Evolutionary conservation across 1,140 invertebrate species (phyloP).

Genomic region (Papilio helenus): DNA sequence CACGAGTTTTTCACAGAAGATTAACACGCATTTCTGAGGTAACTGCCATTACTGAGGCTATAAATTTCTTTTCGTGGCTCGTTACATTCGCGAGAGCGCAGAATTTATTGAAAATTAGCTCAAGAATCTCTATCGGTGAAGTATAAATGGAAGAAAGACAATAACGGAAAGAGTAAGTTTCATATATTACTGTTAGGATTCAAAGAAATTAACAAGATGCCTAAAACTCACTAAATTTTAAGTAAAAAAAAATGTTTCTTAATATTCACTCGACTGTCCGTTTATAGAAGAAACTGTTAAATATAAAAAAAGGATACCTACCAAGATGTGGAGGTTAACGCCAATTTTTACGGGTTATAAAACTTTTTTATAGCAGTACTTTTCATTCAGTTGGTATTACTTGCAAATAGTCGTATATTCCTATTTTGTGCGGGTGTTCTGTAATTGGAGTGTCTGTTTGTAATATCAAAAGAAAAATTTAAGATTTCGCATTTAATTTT

Average conservation of each 20-base stretch:
- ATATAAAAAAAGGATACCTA: constrained; percentile 30
- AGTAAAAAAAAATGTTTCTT: neutral
- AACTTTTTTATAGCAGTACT: constrained; percentile 4
- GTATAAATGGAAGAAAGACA: constrained; percentile 42
- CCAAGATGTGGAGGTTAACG: neutral
- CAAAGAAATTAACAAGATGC: neutral
- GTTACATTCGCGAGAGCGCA: constrained; percentile 75
- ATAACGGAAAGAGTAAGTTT: constrained; percentile 1
- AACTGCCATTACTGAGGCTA: constrained; percentile 77
- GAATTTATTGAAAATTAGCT: constrained; percentile 80
- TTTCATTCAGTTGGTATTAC: neutral
- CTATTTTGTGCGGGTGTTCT: neutral
- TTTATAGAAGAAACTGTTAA: neutral
- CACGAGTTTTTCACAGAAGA: constrained; percentile 75
- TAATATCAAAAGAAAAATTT: too few species aligned
- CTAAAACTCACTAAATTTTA: neutral
- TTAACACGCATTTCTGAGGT: constrained; percentile 81
- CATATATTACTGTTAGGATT: neutral
- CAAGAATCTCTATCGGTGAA: constrained; percentile 49
- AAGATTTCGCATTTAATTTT: too few species aligned
- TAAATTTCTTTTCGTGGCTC: constrained; percentile 76
- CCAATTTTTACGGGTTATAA: neutral
- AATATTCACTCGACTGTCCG: neutral
- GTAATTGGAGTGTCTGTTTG: too few species aligned
- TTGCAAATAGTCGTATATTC: constrained; percentile 8